Evolutionary conservation across 2,797 vertebrate genomes (phyloP).

Genomic region (Falco biarmicus): DNA sequence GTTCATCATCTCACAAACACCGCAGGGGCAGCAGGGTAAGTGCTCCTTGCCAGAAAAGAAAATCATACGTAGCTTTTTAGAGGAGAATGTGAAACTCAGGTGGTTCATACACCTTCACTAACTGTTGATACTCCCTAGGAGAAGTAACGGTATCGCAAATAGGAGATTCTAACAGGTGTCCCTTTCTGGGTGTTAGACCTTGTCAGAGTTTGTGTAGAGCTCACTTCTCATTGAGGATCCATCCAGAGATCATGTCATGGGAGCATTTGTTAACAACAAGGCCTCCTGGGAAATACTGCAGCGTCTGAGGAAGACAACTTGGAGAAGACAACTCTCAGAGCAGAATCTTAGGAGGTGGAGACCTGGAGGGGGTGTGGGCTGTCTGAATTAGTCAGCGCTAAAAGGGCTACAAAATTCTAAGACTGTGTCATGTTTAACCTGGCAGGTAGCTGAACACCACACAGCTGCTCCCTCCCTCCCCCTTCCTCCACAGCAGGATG

Average conservation of each 20-base stretch:
- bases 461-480: too few species aligned
- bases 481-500: neutral
- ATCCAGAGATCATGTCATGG: neutral
- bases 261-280: neutral
- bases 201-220: neutral
- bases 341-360: neutral
- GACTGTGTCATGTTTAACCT: neutral
- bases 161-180: neutral
- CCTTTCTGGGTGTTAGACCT: neutral
- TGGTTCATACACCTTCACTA: neutral
- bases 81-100: neutral
- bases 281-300: neutral
- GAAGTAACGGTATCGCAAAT: neutral
- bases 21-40: constrained; percentile 95
- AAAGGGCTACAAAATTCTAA: neutral
- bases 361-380: neutral
- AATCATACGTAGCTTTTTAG: neutral
- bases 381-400: neutral
- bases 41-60: neutral
- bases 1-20: constrained; percentile 98
- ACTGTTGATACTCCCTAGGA: neutral
- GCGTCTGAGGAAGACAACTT: neutral
- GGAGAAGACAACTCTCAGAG: neutral
- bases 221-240: neutral
- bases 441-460: neutral